Percentiles rank a stretch among this genome's conserved stretches.
Evolutionary conservation across 1,140 invertebrate species (phyloP).

Genomic region (Grapholita molesta): DNA sequence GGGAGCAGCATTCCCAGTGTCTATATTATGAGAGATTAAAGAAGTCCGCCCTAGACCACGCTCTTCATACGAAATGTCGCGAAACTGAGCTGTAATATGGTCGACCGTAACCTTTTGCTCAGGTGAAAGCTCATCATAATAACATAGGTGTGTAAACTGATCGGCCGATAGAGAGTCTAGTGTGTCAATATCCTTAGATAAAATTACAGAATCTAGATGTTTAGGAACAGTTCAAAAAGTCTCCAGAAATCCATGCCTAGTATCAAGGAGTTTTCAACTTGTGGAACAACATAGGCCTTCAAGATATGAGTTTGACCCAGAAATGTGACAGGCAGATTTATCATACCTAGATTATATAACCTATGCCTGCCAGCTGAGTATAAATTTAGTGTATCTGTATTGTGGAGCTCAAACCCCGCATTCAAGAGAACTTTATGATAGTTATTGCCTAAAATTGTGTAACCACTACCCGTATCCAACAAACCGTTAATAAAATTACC

Average conservation of each 20-base stretch:
- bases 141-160: background rate
- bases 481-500: no score
- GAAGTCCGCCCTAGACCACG: slow-evolving; percentile 28
- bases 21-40: no score
- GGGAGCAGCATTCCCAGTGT: no score
- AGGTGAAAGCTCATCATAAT: slow-evolving; percentile 18
- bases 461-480: no score
- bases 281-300: slow-evolving; percentile 24
- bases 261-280: slow-evolving; percentile 19
- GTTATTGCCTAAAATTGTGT: no score
- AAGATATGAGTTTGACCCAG: slow-evolving; percentile 3
- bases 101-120: slow-evolving; percentile 22
- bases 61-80: slow-evolving; percentile 28
- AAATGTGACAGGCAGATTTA: background rate
- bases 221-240: slow-evolving; percentile 19
- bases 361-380: no score
- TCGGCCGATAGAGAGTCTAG: background rate
- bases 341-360: background rate
- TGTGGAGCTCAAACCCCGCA: no score
- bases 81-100: slow-evolving; percentile 23
- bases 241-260: slow-evolving; percentile 28
- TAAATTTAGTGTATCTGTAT: no score
- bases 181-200: background rate
- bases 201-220: slow-evolving; percentile 2
- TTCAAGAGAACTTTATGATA: no score